These are phyloP conservation scores for Amblyraja radiata DNA, from an alignment of 2,797 vertebrate species.

Conservation along the genomic window DNA sequence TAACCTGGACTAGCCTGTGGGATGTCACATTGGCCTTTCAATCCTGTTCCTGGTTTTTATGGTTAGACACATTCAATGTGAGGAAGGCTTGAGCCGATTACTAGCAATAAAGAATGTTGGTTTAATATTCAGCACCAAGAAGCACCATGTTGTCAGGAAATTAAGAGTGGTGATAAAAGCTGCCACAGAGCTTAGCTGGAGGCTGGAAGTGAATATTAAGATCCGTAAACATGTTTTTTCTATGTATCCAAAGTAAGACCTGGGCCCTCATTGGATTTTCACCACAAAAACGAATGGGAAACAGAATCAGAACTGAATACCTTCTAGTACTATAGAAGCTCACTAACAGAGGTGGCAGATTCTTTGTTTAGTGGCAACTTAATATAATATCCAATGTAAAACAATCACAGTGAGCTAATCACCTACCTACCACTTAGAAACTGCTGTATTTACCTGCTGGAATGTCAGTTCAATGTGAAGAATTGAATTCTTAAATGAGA, in stretches of 20 bases:
- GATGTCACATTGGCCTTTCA: background rate
- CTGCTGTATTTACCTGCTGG: background rate
- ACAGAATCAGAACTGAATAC: background rate
- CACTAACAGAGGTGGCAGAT: background rate
- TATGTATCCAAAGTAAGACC: background rate
- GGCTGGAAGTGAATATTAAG: background rate
- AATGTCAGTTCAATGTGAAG: background rate
- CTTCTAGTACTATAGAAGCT: background rate
- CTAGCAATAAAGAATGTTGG: background rate
- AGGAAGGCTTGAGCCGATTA: background rate
- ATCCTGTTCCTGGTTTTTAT: background rate
- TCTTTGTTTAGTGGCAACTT: background rate
- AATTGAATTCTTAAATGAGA: background rate
- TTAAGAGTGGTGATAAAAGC: background rate
- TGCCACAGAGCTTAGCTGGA: background rate
- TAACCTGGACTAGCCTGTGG: background rate
- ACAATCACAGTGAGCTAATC: background rate
- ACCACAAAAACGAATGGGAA: background rate
- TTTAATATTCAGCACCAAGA: background rate
- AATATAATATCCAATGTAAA: background rate
- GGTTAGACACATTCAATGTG: background rate
- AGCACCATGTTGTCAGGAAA: background rate
- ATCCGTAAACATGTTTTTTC: background rate
- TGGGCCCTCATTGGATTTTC: background rate
- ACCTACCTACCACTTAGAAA: slow-evolving; percentile 6